Conservation (phyloP, 1,140 invertebrate genomes). For the Caenorhabditis tropicalis region DNA sequence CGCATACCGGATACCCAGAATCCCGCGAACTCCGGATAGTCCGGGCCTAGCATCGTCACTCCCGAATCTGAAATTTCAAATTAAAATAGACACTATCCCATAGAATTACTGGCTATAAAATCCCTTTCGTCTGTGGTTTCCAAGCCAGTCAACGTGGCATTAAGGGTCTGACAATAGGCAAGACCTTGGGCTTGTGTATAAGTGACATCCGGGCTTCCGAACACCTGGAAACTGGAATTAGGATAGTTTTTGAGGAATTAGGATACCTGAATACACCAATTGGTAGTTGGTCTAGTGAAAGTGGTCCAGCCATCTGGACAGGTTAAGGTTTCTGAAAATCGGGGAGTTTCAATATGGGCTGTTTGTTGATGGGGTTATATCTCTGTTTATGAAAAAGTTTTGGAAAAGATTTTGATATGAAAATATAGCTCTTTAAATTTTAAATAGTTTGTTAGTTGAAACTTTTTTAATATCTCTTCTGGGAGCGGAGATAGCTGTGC, state of each 20-base stretch:
- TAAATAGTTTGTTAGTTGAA: too few species aligned
- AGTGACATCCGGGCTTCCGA: background rate
- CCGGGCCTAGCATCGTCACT: background rate
- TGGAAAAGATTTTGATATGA: too few species aligned
- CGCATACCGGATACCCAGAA: background rate
- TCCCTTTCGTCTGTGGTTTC: background rate
- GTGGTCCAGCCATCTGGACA: background rate
- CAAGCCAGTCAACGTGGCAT: background rate
- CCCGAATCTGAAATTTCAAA: background rate
- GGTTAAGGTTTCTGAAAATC: background rate
- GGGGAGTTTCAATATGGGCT: too few species aligned
- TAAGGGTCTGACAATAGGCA: background rate
- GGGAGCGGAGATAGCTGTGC: too few species aligned
- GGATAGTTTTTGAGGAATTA: too few species aligned
- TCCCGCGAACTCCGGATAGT: background rate
- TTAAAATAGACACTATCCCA: background rate
- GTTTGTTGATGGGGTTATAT: too few species aligned
- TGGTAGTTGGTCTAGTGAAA: background rate
- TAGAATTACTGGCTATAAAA: background rate
- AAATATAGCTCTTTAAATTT: too few species aligned
- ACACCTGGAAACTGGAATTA: background rate
- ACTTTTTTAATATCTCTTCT: too few species aligned
- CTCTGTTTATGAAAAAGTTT: too few species aligned
- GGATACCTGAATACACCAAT: background rate
- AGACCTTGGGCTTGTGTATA: background rate